Percentiles rank a stretch among this genome's conserved stretches.
Evolutionary conservation across 2,888 invertebrate genomes (phyloP).

Genomic region (Phorcus lineatus): DNA sequence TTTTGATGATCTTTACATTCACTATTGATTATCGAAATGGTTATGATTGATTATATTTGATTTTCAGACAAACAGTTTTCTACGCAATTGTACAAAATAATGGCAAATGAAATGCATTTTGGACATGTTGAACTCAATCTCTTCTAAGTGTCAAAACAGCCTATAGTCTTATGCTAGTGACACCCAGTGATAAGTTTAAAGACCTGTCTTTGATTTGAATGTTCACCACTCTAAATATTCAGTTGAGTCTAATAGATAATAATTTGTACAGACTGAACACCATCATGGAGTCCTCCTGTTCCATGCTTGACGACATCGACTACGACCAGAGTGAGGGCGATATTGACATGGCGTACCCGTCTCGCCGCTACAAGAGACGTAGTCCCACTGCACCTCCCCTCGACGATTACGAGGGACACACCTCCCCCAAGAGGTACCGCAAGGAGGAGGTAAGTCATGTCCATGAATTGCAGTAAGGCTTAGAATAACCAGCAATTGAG

Average conservation of each 20-base stretch:
- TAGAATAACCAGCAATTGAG: not conserved
- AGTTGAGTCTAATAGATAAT: not conserved
- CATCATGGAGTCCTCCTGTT: slow-evolving; percentile 78
- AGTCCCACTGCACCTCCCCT: slow-evolving; percentile 69
- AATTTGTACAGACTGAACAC: slow-evolving; percentile 56
- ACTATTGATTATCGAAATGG: too few relatives aligned
- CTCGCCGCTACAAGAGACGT: slow-evolving; percentile 59
- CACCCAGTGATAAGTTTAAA: too few relatives aligned
- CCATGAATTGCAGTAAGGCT: not conserved
- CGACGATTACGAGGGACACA: slow-evolving; percentile 40
- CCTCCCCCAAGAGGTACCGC: slow-evolving; percentile 58
- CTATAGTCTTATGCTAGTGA: too few relatives aligned
- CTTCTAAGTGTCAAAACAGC: too few relatives aligned
- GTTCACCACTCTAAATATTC: too few relatives aligned
- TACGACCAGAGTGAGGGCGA: slow-evolving; percentile 89
- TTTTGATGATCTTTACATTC: too few relatives aligned
- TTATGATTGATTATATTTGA: too few relatives aligned
- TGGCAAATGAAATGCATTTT: too few relatives aligned
- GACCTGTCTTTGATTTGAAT: too few relatives aligned
- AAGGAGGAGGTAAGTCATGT: slow-evolving; percentile 56
- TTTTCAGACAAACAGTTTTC: too few relatives aligned
- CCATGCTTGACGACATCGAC: slow-evolving; percentile 84
- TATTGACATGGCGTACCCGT: slow-evolving; percentile 78
- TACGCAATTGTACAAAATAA: too few relatives aligned
- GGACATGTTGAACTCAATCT: too few relatives aligned